Conservation (phyloP, 2,888 invertebrate genomes). For the Agriopis aurantiaria region DNA sequence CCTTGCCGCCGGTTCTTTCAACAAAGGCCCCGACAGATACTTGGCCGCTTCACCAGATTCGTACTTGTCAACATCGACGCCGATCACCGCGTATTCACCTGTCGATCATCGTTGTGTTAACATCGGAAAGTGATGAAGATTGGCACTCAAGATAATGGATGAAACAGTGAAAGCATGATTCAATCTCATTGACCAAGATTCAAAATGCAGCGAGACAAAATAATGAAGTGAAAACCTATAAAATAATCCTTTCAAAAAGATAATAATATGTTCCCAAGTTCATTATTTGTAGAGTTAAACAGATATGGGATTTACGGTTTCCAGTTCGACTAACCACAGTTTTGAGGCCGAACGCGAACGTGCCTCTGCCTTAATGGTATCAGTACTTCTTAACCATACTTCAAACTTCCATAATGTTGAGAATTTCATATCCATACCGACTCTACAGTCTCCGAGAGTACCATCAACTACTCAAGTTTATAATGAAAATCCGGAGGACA, state of each 20-base stretch:
- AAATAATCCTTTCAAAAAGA: background rate
- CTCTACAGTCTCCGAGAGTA: no score
- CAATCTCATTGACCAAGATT: background rate
- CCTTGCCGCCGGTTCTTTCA: conserved; percentile 87
- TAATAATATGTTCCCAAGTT: no score
- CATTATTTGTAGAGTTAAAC: no score
- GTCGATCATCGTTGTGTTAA: conserved; percentile 40
- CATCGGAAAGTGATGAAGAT: conserved; percentile 6
- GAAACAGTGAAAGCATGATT: background rate
- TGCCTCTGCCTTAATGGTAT: conserved; percentile 26
- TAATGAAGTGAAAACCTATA: background rate
- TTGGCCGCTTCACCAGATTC: conserved; percentile 91
- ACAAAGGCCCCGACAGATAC: conserved; percentile 92
- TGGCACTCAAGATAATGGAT: conserved; percentile 8
- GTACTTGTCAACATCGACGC: conserved; percentile 96
- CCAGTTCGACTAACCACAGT: conserved; percentile 24
- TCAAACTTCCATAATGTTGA: no score
- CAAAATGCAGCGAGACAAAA: background rate
- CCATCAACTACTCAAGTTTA: no score
- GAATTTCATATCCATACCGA: conserved; percentile 4
- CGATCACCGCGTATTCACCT: conserved; percentile 98
- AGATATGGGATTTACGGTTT: background rate
- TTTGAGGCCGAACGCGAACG: conserved; percentile 27
- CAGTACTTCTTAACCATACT: no score
- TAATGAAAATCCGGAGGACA: conserved; percentile 19